Evolutionary conservation across 2,888 invertebrate genomes (phyloP).

Genomic region (Pyrgus malvae): DNA sequence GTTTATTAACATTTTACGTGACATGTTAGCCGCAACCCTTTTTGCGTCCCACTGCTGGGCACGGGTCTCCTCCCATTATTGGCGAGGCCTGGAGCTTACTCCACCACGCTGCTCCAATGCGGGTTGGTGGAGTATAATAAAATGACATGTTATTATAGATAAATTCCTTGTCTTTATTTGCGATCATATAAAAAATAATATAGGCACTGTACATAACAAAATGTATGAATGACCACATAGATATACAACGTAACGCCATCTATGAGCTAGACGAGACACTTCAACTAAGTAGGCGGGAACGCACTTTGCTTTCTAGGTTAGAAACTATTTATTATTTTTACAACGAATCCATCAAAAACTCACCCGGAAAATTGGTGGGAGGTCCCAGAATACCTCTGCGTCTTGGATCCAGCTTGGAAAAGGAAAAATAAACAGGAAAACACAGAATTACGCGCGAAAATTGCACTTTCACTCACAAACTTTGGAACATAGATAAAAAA

Average conservation of each 20-base stretch:
- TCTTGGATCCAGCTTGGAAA: constrained; percentile 60
- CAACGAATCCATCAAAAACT: constrained; percentile 16
- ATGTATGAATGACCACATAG: too few species aligned
- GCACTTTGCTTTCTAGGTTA: constrained; percentile 12
- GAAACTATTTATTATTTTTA: constrained; percentile 1
- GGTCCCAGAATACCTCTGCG: constrained; percentile 55
- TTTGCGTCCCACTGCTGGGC: too few species aligned
- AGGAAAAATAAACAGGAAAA: not conserved
- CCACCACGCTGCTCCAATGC: too few species aligned
- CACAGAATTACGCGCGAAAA: constrained; percentile 23
- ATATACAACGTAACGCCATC: constrained; percentile 44
- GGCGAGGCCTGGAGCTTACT: too few species aligned
- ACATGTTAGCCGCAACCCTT: too few species aligned
- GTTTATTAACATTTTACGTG: too few species aligned
- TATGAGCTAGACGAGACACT: constrained; percentile 40
- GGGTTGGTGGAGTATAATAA: too few species aligned
- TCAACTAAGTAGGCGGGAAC: constrained; percentile 9
- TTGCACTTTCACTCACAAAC: constrained; percentile 19
- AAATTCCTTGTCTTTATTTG: too few species aligned
- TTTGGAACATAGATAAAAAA: constrained; percentile 9
- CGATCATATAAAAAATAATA: too few species aligned
- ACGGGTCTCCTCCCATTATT: too few species aligned
- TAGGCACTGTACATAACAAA: too few species aligned
- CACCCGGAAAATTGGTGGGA: constrained; percentile 35
- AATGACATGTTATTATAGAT: too few species aligned